Percentiles rank a stretch among this genome's conserved stretches.
These are phyloP conservation scores for Columba janthina DNA, from an alignment of 2,113 vertebrate species.

Conservation along the genomic window DNA sequence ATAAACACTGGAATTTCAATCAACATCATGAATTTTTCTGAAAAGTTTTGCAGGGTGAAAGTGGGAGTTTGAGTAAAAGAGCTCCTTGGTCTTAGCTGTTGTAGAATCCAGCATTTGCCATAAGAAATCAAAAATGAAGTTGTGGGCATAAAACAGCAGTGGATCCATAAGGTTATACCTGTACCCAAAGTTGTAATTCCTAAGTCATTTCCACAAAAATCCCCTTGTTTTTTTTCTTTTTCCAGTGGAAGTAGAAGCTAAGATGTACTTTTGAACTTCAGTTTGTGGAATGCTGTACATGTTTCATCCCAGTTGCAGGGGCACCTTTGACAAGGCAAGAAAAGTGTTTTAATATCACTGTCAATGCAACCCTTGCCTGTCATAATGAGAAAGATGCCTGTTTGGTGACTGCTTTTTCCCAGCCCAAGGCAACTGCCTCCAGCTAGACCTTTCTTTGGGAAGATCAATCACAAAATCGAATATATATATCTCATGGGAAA, in stretches of 20 bases:
- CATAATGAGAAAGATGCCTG: constrained; percentile 20
- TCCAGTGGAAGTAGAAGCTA: not conserved
- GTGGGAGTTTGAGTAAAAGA: not conserved
- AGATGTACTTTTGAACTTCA: not conserved
- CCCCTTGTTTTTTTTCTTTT: not conserved
- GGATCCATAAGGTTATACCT: not conserved
- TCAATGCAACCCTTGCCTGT: constrained; percentile 31
- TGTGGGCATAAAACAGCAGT: not conserved
- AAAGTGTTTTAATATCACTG: constrained; percentile 19
- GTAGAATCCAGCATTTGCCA: not conserved
- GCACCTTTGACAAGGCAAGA: constrained; percentile 22
- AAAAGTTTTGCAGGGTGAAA: not conserved
- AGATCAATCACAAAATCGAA: constrained; percentile 43
- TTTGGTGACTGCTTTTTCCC: constrained; percentile 13
- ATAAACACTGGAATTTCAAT: not conserved
- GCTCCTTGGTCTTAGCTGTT: not conserved
- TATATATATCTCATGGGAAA: constrained; percentile 10
- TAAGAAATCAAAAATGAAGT: not conserved
- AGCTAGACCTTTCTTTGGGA: constrained; percentile 6
- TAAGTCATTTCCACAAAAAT: not conserved
- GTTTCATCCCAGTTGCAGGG: not conserved
- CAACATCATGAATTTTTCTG: not conserved
- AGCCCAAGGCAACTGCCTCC: constrained; percentile 28
- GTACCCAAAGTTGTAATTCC: not conserved
- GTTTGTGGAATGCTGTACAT: not conserved